A percentile compares a stretch with the other conserved stretches of the same genome.
phyloP scores from a whole-genome alignment of 2,797 vertebrate species.

The Helicolenus hilgendorfi region DNA sequence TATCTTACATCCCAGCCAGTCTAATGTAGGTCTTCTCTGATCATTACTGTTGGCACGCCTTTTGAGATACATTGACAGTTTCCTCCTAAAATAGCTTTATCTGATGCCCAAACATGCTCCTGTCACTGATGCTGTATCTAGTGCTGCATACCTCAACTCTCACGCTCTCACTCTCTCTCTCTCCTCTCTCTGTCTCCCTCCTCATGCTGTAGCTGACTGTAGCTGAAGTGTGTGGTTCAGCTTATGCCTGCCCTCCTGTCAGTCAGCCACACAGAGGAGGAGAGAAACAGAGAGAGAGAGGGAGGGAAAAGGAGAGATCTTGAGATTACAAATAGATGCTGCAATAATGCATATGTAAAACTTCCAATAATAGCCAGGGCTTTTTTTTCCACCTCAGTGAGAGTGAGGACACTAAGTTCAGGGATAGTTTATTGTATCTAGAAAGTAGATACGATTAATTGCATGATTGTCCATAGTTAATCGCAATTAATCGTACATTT shows the following conservation, averaged over 20 bases:
- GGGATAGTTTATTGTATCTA: neutral
- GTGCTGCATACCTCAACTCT: slow-evolving; percentile 57
- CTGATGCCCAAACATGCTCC: slow-evolving; percentile 78
- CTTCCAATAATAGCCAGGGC: slow-evolving; percentile 13
- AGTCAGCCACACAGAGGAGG: slow-evolving; percentile 62
- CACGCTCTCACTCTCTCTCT: neutral
- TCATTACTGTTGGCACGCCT: slow-evolving; percentile 64
- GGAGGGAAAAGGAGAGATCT: neutral
- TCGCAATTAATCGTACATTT: too few species aligned
- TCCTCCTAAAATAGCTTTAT: slow-evolving; percentile 81
- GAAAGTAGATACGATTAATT: neutral
- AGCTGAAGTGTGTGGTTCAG: slow-evolving; percentile 69
- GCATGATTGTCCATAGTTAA: too few species aligned
- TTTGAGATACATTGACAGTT: slow-evolving; percentile 80
- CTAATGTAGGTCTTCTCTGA: slow-evolving; percentile 73
- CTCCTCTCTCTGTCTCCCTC: neutral
- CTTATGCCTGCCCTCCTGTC: slow-evolving; percentile 67
- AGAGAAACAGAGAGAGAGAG: neutral
- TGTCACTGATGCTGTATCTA: slow-evolving; percentile 71
- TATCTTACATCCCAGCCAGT: slow-evolving; percentile 44
- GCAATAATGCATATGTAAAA: slow-evolving; percentile 37
- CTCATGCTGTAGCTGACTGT: slow-evolving; percentile 64
- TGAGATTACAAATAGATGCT: slow-evolving; percentile 50
- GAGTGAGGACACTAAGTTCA: slow-evolving; percentile 6
- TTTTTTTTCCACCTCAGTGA: neutral